A percentile compares a stretch with the other conserved stretches of the same genome.
Conservation (phyloP, 2,797 vertebrate genomes). For the Anisognathus igniventris region DNA sequence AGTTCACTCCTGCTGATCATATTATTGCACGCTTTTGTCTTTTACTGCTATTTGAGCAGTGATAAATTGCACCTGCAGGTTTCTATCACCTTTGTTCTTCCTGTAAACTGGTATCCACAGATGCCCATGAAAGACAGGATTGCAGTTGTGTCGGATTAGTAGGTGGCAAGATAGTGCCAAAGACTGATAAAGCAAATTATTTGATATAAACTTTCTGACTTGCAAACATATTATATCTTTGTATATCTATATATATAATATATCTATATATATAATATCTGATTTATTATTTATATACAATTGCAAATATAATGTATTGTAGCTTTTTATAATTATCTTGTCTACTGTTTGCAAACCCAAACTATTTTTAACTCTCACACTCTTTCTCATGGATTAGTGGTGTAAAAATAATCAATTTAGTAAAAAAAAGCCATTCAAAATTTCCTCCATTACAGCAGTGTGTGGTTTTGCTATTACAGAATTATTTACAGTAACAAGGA, state of each 20-base stretch:
- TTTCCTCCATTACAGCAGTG: not conserved
- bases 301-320: not conserved
- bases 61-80: not conserved
- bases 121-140: not conserved
- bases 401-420: not conserved
- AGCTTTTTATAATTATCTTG: not conserved
- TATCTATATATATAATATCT: too few relatives aligned
- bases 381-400: not conserved
- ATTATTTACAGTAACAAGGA: not conserved
- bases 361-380: not conserved
- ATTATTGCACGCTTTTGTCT: not conserved
- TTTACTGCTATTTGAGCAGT: not conserved
- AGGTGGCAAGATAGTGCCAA: not conserved
- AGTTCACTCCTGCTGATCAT: not conserved
- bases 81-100: not conserved
- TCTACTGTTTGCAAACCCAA: not conserved
- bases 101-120: not conserved
- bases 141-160: not conserved
- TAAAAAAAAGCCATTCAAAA: rapidly evolving
- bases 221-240: not conserved
- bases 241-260: too few relatives aligned
- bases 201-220: not conserved
- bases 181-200: not conserved
- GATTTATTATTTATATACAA: not conserved
- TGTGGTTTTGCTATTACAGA: not conserved